Evolutionary conservation across 64 coral and sea anemone genomes (phyloP).

Genomic region (Orbicella faveolata): DNA sequence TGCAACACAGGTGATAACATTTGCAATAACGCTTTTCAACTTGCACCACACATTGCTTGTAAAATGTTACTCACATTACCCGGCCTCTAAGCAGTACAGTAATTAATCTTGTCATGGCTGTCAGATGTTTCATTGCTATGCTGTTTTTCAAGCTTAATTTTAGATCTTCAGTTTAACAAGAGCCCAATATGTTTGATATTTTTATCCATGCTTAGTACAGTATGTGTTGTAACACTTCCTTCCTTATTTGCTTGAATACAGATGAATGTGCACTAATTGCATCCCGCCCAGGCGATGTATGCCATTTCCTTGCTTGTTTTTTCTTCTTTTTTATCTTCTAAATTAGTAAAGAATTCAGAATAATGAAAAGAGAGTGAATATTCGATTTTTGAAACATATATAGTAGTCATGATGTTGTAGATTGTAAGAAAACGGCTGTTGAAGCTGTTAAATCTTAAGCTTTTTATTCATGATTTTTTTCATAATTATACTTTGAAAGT

Average conservation of each 20-base stretch:
- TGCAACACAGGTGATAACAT: too few relatives aligned
- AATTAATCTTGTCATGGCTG: neutral
- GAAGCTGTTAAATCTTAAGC: neutral
- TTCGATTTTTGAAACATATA: neutral
- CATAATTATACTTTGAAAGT: neutral
- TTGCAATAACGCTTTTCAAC: too few relatives aligned
- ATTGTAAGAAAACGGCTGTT: neutral
- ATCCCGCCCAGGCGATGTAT: slow-evolving; percentile 90
- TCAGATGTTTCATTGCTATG: neutral
- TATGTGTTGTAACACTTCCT: slow-evolving; percentile 39
- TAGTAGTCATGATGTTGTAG: neutral
- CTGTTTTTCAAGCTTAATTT: neutral
- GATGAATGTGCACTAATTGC: slow-evolving; percentile 88
- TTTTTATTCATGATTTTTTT: neutral
- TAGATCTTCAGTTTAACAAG: neutral
- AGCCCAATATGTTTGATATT: slow-evolving; percentile 22
- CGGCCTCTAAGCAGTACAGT: neutral
- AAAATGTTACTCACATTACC: too few relatives aligned
- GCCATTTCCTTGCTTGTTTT: slow-evolving; percentile 92
- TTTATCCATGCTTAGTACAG: slow-evolving; percentile 5
- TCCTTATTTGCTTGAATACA: slow-evolving; percentile 84
- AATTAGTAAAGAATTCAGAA: slow-evolving; percentile 7
- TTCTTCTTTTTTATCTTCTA: slow-evolving; percentile 65
- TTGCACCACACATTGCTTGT: too few relatives aligned
- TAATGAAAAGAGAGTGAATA: neutral